These are phyloP conservation scores for Leucoraja erinaceus DNA, from an alignment of 2,113 vertebrate genomes.

Conservation along the genomic window DNA sequence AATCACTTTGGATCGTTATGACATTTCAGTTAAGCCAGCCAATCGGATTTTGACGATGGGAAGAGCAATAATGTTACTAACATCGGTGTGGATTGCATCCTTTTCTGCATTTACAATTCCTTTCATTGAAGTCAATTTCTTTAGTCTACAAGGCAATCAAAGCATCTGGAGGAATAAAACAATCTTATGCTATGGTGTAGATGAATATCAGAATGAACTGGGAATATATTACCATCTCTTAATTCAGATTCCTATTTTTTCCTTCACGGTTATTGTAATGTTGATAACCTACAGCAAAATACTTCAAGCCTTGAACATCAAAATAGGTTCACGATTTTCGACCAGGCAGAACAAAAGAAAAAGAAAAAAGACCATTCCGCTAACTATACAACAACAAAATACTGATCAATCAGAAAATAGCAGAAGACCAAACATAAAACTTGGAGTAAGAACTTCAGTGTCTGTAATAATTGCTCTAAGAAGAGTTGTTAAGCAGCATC, in stretches of 20 bases:
- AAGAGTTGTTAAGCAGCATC: slow-evolving; percentile 86
- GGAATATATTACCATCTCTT: slow-evolving; percentile 94
- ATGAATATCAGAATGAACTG: slow-evolving; percentile 82
- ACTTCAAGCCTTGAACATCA: slow-evolving; percentile 93
- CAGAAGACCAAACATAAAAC: slow-evolving; percentile 69
- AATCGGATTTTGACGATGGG: slow-evolving; percentile 95
- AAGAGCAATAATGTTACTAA: slow-evolving; percentile 81
- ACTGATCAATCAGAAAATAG: slow-evolving; percentile 74
- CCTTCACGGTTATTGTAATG: slow-evolving; percentile 92
- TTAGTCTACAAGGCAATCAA: slow-evolving; percentile 63
- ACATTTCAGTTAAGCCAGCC: slow-evolving; percentile 95
- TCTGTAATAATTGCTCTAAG: slow-evolving; percentile 94
- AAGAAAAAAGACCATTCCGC: slow-evolving; percentile 83
- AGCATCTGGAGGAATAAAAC: slow-evolving; percentile 80
- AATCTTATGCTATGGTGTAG: slow-evolving; percentile 67
- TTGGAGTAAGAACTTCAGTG: slow-evolving; percentile 92
- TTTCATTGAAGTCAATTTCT: slow-evolving; percentile 94
- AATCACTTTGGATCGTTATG: slow-evolving; percentile 92
- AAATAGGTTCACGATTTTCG: slow-evolving; percentile 90
- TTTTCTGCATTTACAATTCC: slow-evolving; percentile 91
- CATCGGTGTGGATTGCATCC: slow-evolving; percentile 86
- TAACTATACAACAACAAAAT: slow-evolving; percentile 78
- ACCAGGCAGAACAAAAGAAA: slow-evolving; percentile 85
- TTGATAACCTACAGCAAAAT: slow-evolving; percentile 95
- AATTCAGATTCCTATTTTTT: slow-evolving; percentile 95